Conservation (phyloP, 2,888 invertebrate genomes). For the Diadegma fenestrale region DNA sequence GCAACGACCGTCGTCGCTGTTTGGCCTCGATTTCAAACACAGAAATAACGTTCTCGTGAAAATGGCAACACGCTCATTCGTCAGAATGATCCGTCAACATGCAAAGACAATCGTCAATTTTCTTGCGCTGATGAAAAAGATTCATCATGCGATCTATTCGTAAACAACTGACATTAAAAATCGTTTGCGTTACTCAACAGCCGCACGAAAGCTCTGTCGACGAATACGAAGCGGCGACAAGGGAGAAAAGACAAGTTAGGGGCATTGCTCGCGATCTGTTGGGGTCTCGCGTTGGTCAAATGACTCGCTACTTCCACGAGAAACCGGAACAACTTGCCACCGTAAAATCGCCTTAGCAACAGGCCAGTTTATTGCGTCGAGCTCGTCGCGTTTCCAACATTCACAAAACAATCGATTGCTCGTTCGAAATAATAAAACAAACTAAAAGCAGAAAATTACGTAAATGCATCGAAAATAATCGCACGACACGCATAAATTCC, state of each 20-base stretch:
- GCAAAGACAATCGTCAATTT: background rate
- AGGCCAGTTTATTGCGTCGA: background rate
- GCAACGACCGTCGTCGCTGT: background rate
- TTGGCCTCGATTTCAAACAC: slow-evolving; percentile 8
- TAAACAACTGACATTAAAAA: slow-evolving; percentile 34
- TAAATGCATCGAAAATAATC: background rate
- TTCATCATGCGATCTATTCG: background rate
- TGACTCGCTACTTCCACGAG: slow-evolving; percentile 40
- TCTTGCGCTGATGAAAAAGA: background rate
- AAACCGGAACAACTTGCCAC: slow-evolving; percentile 48
- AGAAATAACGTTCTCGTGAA: background rate
- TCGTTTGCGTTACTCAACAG: slow-evolving; percentile 6
- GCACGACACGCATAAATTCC: background rate
- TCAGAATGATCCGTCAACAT: background rate
- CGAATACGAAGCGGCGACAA: slow-evolving; percentile 30
- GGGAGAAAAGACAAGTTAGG: background rate
- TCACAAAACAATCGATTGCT: background rate
- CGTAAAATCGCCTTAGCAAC: slow-evolving; percentile 48
- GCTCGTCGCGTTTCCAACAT: background rate
- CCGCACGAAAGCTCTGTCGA: background rate
- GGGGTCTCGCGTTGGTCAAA: slow-evolving; percentile 23
- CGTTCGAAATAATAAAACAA: background rate
- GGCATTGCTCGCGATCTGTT: slow-evolving; percentile 10
- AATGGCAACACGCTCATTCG: background rate
- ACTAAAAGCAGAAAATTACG: background rate